Evolutionary conservation across 37 sponge, comb jelly and placozoan genomes (phyloP).

Genomic region (Amphimedon queenslandica): DNA sequence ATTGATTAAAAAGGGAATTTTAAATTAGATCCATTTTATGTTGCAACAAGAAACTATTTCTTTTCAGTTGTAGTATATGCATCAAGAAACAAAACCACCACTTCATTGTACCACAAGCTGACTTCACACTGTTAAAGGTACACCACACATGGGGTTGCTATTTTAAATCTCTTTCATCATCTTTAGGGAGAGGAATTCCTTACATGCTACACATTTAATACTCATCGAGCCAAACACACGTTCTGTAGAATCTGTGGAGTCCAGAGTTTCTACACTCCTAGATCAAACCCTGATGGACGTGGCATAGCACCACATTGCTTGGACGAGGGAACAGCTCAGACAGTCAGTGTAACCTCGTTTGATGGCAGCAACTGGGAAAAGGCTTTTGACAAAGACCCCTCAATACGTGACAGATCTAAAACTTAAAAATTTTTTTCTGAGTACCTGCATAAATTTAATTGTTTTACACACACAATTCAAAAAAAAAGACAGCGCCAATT

Average conservation of each 20-base stretch:
- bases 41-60: too few species aligned
- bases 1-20: too few species aligned
- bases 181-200: conserved; percentile 64
- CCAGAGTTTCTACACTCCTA: conserved; percentile 94
- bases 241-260: conserved; percentile 92
- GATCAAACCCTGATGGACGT: conserved; percentile 90
- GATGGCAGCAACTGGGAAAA: conserved; percentile 89
- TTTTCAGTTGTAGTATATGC: conserved; percentile 81
- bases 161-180: background rate
- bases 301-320: conserved; percentile 78
- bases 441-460: background rate
- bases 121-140: conserved; percentile 74
- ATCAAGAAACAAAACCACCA: conserved; percentile 83
- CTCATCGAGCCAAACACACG: conserved; percentile 88
- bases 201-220: conserved; percentile 86
- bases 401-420: conserved; percentile 53
- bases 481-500: background rate
- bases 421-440: too few species aligned
- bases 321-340: conserved; percentile 52
- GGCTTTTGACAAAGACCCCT: conserved; percentile 33
- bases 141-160: background rate
- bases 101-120: conserved; percentile 82
- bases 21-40: too few species aligned
- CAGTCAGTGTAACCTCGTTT: conserved; percentile 38
- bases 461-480: background rate